These are phyloP conservation scores for Calidris pugnax DNA, from an alignment of 2,113 vertebrate genomes.

Conservation along the genomic window DNA sequence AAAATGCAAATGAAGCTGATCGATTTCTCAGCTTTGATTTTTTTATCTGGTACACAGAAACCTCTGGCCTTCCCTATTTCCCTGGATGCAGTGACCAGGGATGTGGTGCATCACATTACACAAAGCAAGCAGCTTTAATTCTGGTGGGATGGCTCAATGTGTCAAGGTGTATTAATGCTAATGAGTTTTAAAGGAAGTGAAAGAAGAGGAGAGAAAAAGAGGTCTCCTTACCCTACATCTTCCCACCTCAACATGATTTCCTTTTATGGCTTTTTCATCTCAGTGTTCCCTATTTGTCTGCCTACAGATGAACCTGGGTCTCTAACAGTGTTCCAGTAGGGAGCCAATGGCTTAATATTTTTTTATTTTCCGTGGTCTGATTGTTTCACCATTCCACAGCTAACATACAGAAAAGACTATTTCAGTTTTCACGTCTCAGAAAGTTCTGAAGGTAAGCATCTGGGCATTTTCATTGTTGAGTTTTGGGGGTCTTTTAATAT, in stretches of 20 bases:
- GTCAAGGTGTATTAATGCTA: background rate
- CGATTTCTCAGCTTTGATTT: background rate
- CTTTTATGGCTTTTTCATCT: background rate
- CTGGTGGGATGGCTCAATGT: background rate
- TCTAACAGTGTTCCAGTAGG: background rate
- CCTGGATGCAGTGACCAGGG: background rate
- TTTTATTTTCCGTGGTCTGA: background rate
- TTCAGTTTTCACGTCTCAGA: background rate
- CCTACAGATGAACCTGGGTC: background rate
- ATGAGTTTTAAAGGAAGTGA: background rate
- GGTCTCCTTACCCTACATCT: background rate
- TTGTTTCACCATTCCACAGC: background rate
- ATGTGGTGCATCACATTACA: background rate
- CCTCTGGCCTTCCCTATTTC: background rate
- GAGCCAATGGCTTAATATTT: background rate
- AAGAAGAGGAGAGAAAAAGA: background rate
- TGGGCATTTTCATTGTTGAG: background rate
- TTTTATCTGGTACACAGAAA: background rate
- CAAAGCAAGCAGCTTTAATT: slow-evolving; percentile 3
- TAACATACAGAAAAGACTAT: background rate
- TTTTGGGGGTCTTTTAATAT: background rate
- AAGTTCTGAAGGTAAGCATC: background rate
- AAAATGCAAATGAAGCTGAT: background rate
- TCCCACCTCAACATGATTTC: background rate
- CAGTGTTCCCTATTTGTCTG: background rate